Evolutionary conservation across 1,140 invertebrate genomes (phyloP).

Genomic region (Chymomyza costata): DNA sequence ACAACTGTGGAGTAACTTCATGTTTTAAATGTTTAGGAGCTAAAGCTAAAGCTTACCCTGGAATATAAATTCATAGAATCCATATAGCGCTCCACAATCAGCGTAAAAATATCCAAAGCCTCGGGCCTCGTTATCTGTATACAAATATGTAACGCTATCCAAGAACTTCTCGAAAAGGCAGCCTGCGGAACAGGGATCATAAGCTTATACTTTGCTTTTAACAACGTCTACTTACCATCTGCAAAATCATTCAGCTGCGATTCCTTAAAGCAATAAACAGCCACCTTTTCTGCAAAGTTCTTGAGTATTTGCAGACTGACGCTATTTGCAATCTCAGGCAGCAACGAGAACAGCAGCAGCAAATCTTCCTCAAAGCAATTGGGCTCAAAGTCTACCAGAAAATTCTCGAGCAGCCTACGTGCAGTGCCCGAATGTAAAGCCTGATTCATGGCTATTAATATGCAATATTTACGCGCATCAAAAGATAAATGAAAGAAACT

Average conservation of each 20-base stretch:
- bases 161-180: conserved; percentile 72
- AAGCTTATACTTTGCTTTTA: too few relatives aligned
- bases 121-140: conserved; percentile 61
- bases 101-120: conserved; percentile 64
- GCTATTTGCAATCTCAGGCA: conserved; percentile 61
- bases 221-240: conserved; percentile 58
- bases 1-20: conserved; percentile 73
- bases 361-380: conserved; percentile 74
- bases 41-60: conserved; percentile 24
- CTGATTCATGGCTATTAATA: conserved; percentile 80
- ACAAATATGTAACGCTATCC: conserved; percentile 66
- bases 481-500: conserved; percentile 76
- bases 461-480: conserved; percentile 76
- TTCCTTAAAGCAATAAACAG: conserved; percentile 71
- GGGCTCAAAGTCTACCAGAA: conserved; percentile 75
- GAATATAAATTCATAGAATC: conserved; percentile 73
- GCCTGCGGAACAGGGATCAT: too few relatives aligned
- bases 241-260: conserved; percentile 66
- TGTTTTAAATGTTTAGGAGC: too few relatives aligned
- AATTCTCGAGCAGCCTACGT: conserved; percentile 78
- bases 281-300: conserved; percentile 65
- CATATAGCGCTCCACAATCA: conserved; percentile 74
- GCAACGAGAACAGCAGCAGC: conserved; percentile 56
- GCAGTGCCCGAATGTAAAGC: conserved; percentile 79
- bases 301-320: conserved; percentile 66